Percentiles rank a stretch among this genome's conserved stretches.
These are phyloP conservation scores for Grallaria varia DNA, from an alignment of 2,113 vertebrate genomes.

Conservation along the genomic window DNA sequence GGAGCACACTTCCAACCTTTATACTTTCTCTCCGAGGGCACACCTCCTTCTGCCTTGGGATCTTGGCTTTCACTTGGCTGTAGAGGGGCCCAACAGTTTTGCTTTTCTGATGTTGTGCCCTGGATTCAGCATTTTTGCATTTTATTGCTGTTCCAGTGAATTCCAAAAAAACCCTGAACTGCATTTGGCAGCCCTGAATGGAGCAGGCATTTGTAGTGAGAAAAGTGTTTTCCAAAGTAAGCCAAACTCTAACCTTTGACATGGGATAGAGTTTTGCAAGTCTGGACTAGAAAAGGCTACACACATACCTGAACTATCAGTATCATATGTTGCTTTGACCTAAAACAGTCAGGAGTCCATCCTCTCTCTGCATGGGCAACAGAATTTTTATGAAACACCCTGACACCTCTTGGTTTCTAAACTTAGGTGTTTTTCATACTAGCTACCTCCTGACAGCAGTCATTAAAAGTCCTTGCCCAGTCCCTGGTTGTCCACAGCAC, in stretches of 20 bases:
- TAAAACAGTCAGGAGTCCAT: background rate
- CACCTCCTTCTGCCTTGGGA: background rate
- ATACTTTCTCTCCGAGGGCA: fast-evolving
- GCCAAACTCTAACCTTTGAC: background rate
- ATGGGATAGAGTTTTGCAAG: background rate
- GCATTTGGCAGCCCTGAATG: background rate
- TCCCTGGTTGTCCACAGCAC: background rate
- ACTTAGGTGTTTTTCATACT: background rate
- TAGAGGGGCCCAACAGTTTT: background rate
- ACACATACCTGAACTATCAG: background rate
- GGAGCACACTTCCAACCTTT: background rate
- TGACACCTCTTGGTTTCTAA: background rate
- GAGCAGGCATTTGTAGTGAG: background rate
- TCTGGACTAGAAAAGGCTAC: background rate
- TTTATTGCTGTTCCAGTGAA: background rate
- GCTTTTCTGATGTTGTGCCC: background rate
- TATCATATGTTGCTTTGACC: background rate
- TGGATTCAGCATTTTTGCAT: background rate
- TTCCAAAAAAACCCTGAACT: background rate
- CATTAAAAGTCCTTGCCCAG: background rate
- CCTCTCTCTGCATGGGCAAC: background rate
- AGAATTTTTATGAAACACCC: constrained; percentile 48
- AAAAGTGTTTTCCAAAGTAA: background rate
- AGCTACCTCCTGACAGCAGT: background rate
- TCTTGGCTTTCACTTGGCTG: background rate